Evolutionary conservation across 2,113 vertebrate genomes (phyloP).

Genomic region (Oryzias javanicus): DNA sequence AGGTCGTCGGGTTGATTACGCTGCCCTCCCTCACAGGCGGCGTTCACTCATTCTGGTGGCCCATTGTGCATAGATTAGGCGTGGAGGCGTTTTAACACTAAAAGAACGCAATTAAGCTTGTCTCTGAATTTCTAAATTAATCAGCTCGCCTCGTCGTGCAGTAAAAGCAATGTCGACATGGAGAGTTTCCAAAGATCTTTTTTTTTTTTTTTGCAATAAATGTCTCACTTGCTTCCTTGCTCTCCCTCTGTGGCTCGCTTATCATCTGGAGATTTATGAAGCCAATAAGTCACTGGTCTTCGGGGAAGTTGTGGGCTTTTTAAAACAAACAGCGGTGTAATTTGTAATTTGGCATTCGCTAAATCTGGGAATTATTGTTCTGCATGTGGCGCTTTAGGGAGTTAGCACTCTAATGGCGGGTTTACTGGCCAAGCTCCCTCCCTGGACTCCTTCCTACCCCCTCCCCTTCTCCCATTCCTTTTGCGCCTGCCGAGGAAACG

Average conservation of each 20-base stretch:
- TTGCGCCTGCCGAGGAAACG: slow-evolving; percentile 69
- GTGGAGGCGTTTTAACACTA: slow-evolving; percentile 42
- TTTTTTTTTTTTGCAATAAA: slow-evolving; percentile 29
- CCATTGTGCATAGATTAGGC: slow-evolving; percentile 53
- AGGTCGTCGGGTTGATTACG: slow-evolving; percentile 72
- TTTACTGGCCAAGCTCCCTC: slow-evolving; percentile 63
- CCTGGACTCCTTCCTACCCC: slow-evolving; percentile 36
- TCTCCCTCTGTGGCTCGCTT: slow-evolving; percentile 43
- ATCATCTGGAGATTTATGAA: slow-evolving; percentile 67
- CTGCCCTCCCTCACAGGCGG: slow-evolving; percentile 35
- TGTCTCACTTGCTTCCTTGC: slow-evolving; percentile 52
- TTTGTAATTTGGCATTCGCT: slow-evolving; percentile 75
- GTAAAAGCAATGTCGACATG: slow-evolving; percentile 49
- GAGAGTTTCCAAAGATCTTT: slow-evolving; percentile 25
- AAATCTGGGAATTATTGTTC: slow-evolving; percentile 71
- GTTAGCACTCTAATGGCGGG: slow-evolving; percentile 66
- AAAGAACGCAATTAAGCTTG: slow-evolving; percentile 61
- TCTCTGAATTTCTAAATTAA: slow-evolving; percentile 62
- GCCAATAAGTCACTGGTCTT: slow-evolving; percentile 67
- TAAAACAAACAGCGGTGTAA: slow-evolving; percentile 73
- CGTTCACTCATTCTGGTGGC: slow-evolving; percentile 30
- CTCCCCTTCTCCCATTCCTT: slow-evolving; percentile 48
- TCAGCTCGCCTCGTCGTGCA: slow-evolving; percentile 59
- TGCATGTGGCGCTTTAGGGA: slow-evolving; percentile 64
- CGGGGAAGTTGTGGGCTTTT: slow-evolving; percentile 69